Evolutionary conservation across 2,113 vertebrate genomes (phyloP).

Genomic region (Prunella himalayana): DNA sequence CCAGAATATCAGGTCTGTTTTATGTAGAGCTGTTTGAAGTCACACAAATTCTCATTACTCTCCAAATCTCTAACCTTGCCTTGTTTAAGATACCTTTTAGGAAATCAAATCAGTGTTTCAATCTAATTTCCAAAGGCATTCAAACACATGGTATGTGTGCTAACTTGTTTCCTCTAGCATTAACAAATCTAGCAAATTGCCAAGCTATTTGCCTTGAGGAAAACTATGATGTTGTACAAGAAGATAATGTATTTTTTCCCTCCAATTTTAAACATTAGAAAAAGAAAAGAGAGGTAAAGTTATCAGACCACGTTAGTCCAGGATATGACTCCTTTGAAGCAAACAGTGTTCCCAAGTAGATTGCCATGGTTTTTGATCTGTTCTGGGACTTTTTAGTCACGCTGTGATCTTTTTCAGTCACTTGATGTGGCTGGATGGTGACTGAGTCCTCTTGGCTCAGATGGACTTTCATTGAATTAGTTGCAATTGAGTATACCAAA

Average conservation of each 20-base stretch:
- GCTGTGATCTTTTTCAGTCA: background rate
- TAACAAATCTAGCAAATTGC: slow-evolving; percentile 69
- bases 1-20: slow-evolving; percentile 60
- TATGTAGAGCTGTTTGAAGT: slow-evolving; percentile 63
- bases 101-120: slow-evolving; percentile 67
- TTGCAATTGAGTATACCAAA: background rate
- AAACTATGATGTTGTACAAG: slow-evolving; percentile 55
- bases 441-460: background rate
- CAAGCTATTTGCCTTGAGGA: slow-evolving; percentile 62
- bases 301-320: background rate
- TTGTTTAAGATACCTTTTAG: slow-evolving; percentile 69
- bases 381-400: background rate
- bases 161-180: slow-evolving; percentile 73
- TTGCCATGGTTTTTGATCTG: background rate
- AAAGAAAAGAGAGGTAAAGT: slow-evolving; percentile 35
- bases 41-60: slow-evolving; percentile 62
- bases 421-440: background rate
- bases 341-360: background rate
- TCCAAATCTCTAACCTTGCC: slow-evolving; percentile 67
- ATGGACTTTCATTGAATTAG: background rate
- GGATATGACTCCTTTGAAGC: background rate
- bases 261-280: slow-evolving; percentile 56
- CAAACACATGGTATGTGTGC: slow-evolving; percentile 66
- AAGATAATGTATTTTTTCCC: slow-evolving; percentile 60
- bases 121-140: slow-evolving; percentile 73